phyloP scores from a whole-genome alignment of 2,797 vertebrate genomes.

The Melanotaenia pygmaea region DNA sequence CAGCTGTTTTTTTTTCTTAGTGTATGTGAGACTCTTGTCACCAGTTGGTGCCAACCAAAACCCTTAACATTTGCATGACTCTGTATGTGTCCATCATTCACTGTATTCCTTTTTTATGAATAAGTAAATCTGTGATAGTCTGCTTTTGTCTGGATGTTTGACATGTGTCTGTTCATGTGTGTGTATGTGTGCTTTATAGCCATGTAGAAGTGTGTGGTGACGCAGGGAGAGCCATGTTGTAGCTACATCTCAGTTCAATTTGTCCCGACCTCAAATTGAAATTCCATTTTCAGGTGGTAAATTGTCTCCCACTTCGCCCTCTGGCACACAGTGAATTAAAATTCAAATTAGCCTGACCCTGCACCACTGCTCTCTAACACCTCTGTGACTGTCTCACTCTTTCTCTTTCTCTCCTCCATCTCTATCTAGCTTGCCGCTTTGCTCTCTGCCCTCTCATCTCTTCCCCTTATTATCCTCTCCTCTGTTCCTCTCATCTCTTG shows the following conservation, averaged over 20 bases:
- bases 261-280: constrained; percentile 84
- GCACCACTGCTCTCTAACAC: constrained; percentile 73
- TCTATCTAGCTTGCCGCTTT: constrained; percentile 61
- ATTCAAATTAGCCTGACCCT: constrained; percentile 84
- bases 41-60: neutral
- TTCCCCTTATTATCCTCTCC: constrained; percentile 72
- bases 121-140: neutral
- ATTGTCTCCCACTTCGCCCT: constrained; percentile 84
- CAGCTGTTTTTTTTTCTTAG: neutral
- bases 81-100: neutral
- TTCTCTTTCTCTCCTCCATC: constrained; percentile 42
- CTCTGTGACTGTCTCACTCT: constrained; percentile 65
- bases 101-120: constrained; percentile 13
- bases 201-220: constrained; percentile 32
- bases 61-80: neutral
- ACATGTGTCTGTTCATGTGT: constrained; percentile 18
- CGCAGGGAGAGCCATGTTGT: constrained; percentile 73
- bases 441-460: constrained; percentile 78
- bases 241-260: constrained; percentile 84
- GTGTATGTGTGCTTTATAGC: constrained; percentile 9
- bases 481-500: constrained; percentile 72
- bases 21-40: too few relatives aligned
- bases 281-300: constrained; percentile 85
- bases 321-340: constrained; percentile 84
- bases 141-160: constrained; percentile 40